These are phyloP conservation scores for Rutpela maculata DNA, from an alignment of 2,888 invertebrate species.

Conservation along the genomic window DNA sequence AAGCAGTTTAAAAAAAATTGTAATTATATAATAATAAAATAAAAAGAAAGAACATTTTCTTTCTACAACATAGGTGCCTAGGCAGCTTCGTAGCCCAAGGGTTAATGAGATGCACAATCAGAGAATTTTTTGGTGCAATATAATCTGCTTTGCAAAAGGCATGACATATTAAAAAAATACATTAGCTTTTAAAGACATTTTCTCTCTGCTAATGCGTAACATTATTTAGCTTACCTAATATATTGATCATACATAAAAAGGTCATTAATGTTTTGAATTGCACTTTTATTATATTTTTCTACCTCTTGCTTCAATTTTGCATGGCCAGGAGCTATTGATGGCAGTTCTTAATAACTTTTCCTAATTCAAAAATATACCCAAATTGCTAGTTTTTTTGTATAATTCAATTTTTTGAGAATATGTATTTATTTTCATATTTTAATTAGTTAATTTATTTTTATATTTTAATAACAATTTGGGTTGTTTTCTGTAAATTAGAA, in stretches of 20 bases:
- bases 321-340: not conserved
- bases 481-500: not conserved
- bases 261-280: not conserved
- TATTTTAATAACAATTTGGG: not conserved
- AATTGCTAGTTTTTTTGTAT: not conserved
- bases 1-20: too few relatives aligned
- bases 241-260: not conserved
- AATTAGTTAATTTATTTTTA: not conserved
- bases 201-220: too few relatives aligned
- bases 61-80: too few relatives aligned
- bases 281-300: not conserved
- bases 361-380: not conserved
- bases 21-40: too few relatives aligned
- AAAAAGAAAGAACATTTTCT: too few relatives aligned
- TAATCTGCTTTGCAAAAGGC: too few relatives aligned
- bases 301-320: slow-evolving; percentile 3
- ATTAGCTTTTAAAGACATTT: too few relatives aligned
- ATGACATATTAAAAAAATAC: too few relatives aligned
- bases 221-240: too few relatives aligned
- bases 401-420: not conserved
- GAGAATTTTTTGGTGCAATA: too few relatives aligned
- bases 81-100: too few relatives aligned
- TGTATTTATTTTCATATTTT: not conserved
- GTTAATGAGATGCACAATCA: too few relatives aligned
- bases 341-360: not conserved